A percentile compares a stretch with the other conserved stretches of the same genome.
Conservation (phyloP, 1,140 invertebrate species). For the Aphelinus atriplicis region DNA sequence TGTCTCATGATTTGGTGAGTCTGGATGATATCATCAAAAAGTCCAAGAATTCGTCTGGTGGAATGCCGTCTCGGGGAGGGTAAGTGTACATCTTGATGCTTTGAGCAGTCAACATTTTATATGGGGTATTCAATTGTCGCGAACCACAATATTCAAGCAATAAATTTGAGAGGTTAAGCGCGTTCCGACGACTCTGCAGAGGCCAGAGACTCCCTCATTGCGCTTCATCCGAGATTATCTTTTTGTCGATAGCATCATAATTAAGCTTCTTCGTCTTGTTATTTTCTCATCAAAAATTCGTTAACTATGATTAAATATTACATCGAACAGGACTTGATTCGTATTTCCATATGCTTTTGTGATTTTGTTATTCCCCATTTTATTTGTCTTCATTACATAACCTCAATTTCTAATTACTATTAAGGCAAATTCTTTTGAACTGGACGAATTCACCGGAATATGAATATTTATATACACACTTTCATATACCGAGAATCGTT, state of each 20-base stretch:
- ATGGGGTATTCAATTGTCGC: background rate
- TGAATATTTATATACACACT: too few relatives aligned
- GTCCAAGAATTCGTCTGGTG: slow-evolving; percentile 49
- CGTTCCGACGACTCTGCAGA: background rate
- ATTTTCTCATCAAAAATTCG: background rate
- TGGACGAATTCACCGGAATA: too few relatives aligned
- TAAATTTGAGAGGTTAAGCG: background rate
- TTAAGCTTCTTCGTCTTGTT: slow-evolving; percentile 15
- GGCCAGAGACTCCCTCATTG: background rate
- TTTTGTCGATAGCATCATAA: background rate
- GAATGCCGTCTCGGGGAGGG: slow-evolving; percentile 57
- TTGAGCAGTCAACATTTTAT: background rate
- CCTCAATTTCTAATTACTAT: too few relatives aligned
- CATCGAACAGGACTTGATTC: too few relatives aligned
- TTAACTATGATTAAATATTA: too few relatives aligned
- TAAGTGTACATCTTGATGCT: slow-evolving; percentile 44
- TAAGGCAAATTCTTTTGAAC: too few relatives aligned
- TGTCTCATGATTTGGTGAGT: slow-evolving; percentile 48
- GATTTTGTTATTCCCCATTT: too few relatives aligned
- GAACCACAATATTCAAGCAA: background rate
- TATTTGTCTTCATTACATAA: too few relatives aligned
- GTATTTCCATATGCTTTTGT: too few relatives aligned
- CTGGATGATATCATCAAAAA: slow-evolving; percentile 64
- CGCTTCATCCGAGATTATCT: background rate
- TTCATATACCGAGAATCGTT: too few relatives aligned